These are phyloP conservation scores for Scaptomyza montana DNA, from an alignment of 1,140 invertebrate genomes.

Conservation along the genomic window DNA sequence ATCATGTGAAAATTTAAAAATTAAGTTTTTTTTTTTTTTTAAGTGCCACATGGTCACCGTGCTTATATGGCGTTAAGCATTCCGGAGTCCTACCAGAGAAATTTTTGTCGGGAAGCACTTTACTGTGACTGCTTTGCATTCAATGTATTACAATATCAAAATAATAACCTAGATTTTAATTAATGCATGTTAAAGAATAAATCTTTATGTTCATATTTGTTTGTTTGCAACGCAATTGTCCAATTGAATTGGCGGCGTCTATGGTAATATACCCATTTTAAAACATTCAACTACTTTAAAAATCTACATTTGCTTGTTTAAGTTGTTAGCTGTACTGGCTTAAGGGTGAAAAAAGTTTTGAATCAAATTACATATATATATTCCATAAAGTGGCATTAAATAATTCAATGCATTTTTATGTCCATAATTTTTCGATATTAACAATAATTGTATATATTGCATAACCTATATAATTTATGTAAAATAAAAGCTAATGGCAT, in stretches of 20 bases:
- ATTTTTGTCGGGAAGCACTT: constrained; percentile 8
- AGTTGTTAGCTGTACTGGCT: constrained; percentile 53
- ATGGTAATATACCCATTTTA: constrained; percentile 58
- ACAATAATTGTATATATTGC: constrained; percentile 50
- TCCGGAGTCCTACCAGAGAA: not conserved
- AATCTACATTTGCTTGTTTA: constrained; percentile 59
- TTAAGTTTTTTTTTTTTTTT: not conserved
- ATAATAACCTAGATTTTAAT: not conserved
- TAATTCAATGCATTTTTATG: constrained; percentile 27
- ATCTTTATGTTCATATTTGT: constrained; percentile 40
- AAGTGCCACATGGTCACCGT: constrained; percentile 2
- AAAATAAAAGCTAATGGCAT: constrained; percentile 33
- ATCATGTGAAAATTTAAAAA: not conserved
- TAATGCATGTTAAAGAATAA: constrained; percentile 40
- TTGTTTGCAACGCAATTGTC: constrained; percentile 55
- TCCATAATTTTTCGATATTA: constrained; percentile 28
- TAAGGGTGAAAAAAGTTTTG: constrained; percentile 66
- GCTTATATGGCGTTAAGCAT: not conserved
- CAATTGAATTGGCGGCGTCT: constrained; percentile 73
- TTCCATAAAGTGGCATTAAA: constrained; percentile 49
- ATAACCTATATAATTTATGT: constrained; percentile 43
- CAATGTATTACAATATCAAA: constrained; percentile 2
- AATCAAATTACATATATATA: constrained; percentile 55
- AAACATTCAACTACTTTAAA: constrained; percentile 56
- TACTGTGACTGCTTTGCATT: constrained; percentile 11